Base-by-base conservation (phyloP, 2,888 invertebrate species). In the Epinotia nisella region DNA sequence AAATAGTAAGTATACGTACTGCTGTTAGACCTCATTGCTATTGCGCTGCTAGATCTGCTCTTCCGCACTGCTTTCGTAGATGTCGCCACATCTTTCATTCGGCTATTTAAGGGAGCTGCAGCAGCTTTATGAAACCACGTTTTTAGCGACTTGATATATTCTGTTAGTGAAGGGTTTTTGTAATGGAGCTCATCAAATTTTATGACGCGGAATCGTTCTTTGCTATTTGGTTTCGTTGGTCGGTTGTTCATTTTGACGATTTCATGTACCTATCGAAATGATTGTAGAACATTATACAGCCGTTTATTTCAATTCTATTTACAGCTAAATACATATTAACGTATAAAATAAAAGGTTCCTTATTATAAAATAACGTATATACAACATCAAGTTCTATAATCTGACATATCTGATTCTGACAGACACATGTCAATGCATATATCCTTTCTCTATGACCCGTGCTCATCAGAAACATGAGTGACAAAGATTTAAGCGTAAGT, bases 271-370 rank as follows among this genome's bases (percentile, higher is more conserved):
- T n/a, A 24, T 21, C 55, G n/a, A 24, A 66, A n/a, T 53, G 21
- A 19, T 35, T 56, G 21, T 53, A 53, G 10, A 56, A 10, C 55
- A 10, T 41, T 41, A 41, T 41, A 56, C 41, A 21, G 19, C n/a
- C n/a, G 35, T 41, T 21, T 56, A 41, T 17, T 24, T 24, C 4
- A 51, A 51, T 35, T 61, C 45, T 29, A 45, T 55, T 62, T 67
- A 72, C 55, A 68, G 68, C 49, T 61, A 68, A 68, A 67, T 68
- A 68, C 67, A 68, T 24, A 24, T 2, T 72, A 17, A 49, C 72
- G 61, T 61, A 62, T 17, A 60, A 72, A 67, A 19, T 72, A 62
- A 68, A 67, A n/a, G 49, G 55, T 55, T 67, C 55, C 67, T 72
- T 61, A 45, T 19, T 39, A 66, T 65, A 72, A 55, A 72, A 62